Evolutionary conservation across 2,888 invertebrate species (phyloP), one percentile per base, ranked within the genome.

Genomic region (Craniophora ligustri): DNA sequence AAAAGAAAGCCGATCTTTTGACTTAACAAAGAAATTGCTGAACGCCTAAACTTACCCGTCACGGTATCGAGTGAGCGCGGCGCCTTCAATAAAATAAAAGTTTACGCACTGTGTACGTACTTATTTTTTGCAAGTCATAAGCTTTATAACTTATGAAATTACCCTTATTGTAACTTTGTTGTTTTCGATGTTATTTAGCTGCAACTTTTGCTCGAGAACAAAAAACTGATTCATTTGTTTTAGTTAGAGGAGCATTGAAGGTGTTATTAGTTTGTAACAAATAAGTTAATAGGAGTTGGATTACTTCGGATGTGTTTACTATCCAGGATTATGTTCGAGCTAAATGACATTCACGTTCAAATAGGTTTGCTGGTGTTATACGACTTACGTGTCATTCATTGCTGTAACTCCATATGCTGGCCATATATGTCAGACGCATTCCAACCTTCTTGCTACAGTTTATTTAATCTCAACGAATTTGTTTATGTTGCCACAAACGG

Each of bases 1-100:
- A 75, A 84, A 85, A 82, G 80, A 79, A 83, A 81, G 73, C 76
- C 80, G 82, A 82, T 85, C 82, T 88, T 85, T 83, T 76, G 78
- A 82, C 81, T 82, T 83, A 67, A 74, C 75, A 78, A 83, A 81
- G 79, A 85, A 83, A 82, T 79, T 80, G 69, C 72, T 78, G 69
- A 79, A 80, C 74, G 76, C 68, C 74, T 66, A 76, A 85, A 84
- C 76, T 85, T 83, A 70, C 62, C 57, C 78, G 75, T 72, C 75
- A 75, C 60, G 72, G 76, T 72, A 78, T 75, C 73, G 76, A 75
- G 74, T 70, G 71, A 77, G 74, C 72, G 71, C 54, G 61, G 55
- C 68, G 76, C 71, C 71, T 67, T 61, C 76, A 78, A 79, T 84
- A 79, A 84, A 81, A 84, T 80, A 81, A 83, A 86, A 86, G 75